Base-by-base conservation (phyloP, 2,797 vertebrate genomes). In the Chromobotia macracanthus region DNA sequence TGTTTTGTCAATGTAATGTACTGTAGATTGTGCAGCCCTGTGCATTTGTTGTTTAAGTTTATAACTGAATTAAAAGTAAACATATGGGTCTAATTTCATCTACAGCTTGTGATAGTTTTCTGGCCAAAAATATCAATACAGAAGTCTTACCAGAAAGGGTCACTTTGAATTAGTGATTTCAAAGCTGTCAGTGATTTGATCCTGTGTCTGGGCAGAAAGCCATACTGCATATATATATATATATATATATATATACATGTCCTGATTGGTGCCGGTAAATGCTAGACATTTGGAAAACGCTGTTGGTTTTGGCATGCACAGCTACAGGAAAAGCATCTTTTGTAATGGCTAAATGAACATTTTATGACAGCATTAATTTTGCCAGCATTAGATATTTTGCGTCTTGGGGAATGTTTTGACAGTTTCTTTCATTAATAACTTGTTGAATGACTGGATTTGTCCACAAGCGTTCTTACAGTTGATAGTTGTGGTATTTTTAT, bases 161-260 rank as follows among this genome's bases (percentile, higher is more conserved):
- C 83, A 13, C 81, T 83, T 67, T 84, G 67, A 80, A 82, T 75
- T 79, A 69, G 71, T 38, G 28, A 51, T 74, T 74, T 80, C 86
- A 89, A 90, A 91, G 90, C 88, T 85, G 86, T 92, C 89, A 86
- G 88, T 92, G 85, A 83, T 88, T 84, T 85, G 88, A 89, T 84
- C 90, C n/a, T n/a, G n/a, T 89, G 46, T 66, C 67, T 67, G 61
- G 70, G 70, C 69, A 72, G 51, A 12, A 21, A 50, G 68, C 56
- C 56, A 79, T 51, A 41, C 67, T 53, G 67, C 23, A 61, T 61
- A 15, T 61, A 61, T 31, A 61, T 31, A 15, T 23, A 61, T 61
- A 5, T 61, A 61, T 61, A 16, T 61, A 5, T 31, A 61, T 31
- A 15, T 23, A 61, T 61, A 5, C 31, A 61, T 61, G 16, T 61